A percentile compares a stretch with the other conserved stretches of the same genome.
Evolutionary conservation across 1,140 invertebrate genomes (phyloP).

Genomic region (Dysdera silvatica): DNA sequence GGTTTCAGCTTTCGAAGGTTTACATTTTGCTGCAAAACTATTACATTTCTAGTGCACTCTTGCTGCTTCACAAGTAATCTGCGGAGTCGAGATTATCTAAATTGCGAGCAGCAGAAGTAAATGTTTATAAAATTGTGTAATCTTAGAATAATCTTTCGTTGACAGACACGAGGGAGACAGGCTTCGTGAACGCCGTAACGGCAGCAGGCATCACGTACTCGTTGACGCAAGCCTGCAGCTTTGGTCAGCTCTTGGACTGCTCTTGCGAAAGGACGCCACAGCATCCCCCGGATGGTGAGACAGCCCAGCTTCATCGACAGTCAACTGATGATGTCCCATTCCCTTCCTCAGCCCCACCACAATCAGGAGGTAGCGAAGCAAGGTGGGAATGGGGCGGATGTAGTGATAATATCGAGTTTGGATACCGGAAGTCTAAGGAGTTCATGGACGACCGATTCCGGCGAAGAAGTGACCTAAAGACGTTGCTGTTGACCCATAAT

Average conservation of each 20-base stretch:
- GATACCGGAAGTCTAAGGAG: conserved; percentile 72
- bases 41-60: no score
- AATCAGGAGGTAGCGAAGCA: background rate
- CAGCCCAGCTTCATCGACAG: no score
- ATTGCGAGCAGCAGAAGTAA: no score
- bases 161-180: conserved; percentile 81
- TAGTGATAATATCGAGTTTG: conserved; percentile 85
- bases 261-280: conserved; percentile 65
- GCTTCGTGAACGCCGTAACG: conserved; percentile 87
- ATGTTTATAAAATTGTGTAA: no score
- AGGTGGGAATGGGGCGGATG: conserved; percentile 90
- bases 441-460: conserved; percentile 79
- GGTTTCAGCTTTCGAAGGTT: no score
- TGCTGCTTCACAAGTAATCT: no score
- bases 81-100: no score
- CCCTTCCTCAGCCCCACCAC: conserved; percentile 28
- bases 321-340: no score
- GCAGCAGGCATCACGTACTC: conserved; percentile 82
- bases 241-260: conserved; percentile 74
- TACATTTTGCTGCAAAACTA: no score
- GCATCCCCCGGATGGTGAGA: no score
- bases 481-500: conserved; percentile 84
- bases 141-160: no score
- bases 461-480: conserved; percentile 56
- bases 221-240: conserved; percentile 79